Evolutionary conservation across 2,113 vertebrate genomes (phyloP), one percentile per base, ranked within the genome.

Genomic region (Vulpes vulpes): DNA sequence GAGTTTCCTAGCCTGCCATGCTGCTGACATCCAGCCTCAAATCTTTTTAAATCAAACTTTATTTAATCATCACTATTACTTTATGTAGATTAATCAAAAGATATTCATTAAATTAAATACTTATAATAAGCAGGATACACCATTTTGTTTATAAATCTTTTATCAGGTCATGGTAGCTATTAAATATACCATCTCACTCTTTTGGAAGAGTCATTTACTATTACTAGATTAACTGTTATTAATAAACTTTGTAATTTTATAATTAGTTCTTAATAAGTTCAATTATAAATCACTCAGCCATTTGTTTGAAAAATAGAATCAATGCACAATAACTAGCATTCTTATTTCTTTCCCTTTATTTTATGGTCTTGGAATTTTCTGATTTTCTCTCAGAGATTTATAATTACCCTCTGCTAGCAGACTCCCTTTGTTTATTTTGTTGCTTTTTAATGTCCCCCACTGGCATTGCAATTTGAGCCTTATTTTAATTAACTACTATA

Each of bases 71-170:
- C 57, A 78, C 22, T 95, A 83, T 57, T 87, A 69, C n/a, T 65
- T 79, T 65, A 67, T 73, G 22, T 60, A 94, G 59, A 74, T 49
- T 55, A 90, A 89, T 35, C 23, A 88, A 69, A 67, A 80, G 7
- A 78, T 76, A 76, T 20, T 78, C 14, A 76, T 16, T 85, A 91
- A 76, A 16, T 59, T 43, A 83, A 92, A 90, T 38, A 82, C 89
- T 93, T 91, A 85, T 15, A 91, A 25, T 64, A 64, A 92, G 65
- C 23, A 91, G 81, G 27, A 84, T 55, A 81, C 0, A 94, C 23
- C 27, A 9, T 74, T 93, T 81, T 89, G 79, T 65, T 88, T 96
- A 65, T 73, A 80, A 91, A 94, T 81, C 64, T 78, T n/a, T 83
- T 69, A 55, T 73, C 11, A 89, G 53, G 8, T 57, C 35, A 1